Conservation (phyloP, 1,140 invertebrate genomes). For the Drosophila rhopaloa region DNA sequence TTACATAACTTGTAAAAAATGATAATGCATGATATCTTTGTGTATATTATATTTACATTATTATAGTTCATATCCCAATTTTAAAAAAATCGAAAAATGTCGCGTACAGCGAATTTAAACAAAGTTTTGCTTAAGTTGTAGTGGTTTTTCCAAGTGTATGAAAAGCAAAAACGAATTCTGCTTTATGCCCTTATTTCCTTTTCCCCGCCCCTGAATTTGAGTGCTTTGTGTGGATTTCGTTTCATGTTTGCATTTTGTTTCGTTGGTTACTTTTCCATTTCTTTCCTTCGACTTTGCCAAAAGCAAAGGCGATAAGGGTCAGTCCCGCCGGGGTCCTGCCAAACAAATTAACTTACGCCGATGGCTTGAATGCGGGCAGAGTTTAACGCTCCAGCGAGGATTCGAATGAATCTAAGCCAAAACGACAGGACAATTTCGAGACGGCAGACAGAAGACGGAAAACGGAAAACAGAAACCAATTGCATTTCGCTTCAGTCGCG, state of each 20-base stretch:
- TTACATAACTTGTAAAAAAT: too few species aligned
- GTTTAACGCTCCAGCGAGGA: not conserved
- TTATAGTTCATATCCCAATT: too few species aligned
- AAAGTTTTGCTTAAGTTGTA: too few species aligned
- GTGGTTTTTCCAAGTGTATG: not conserved
- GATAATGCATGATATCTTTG: too few species aligned
- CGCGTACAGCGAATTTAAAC: too few species aligned
- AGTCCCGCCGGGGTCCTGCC: conserved; percentile 25
- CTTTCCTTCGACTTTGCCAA: not conserved
- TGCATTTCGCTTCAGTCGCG: conserved; percentile 26
- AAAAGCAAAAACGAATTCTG: conserved; percentile 3
- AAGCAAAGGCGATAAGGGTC: conserved; percentile 21
- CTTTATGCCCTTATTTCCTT: not conserved
- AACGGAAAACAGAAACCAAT: not conserved
- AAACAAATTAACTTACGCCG: conserved; percentile 71
- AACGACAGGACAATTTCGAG: conserved; percentile 2
- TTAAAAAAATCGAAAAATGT: too few species aligned
- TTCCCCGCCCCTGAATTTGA: not conserved
- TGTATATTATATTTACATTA: too few species aligned
- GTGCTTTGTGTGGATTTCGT: conserved; percentile 63
- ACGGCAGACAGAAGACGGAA: not conserved
- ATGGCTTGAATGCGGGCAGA: conserved; percentile 30
- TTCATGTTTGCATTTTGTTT: conserved; percentile 52
- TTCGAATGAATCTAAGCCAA: too few species aligned
- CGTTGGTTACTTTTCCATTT: conserved; percentile 13